Conservation (phyloP, 2,113 vertebrate genomes). For the Bungarus multicinctus region DNA sequence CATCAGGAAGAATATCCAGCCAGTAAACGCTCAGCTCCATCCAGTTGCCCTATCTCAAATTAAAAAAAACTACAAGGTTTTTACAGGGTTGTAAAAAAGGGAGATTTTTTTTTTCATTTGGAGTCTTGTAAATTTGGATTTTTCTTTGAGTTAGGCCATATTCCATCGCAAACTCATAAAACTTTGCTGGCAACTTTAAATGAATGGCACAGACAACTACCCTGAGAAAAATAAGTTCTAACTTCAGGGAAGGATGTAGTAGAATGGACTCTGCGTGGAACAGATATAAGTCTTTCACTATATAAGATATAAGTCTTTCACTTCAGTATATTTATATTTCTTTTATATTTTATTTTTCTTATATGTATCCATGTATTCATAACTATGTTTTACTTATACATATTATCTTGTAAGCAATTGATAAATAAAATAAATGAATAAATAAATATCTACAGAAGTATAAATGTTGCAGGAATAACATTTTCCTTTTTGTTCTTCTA, state of each 20-base stretch:
- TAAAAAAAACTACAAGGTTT: no score
- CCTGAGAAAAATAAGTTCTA: not conserved
- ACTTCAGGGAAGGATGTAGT: not conserved
- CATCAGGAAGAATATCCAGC: no score
- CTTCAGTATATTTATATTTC: no score
- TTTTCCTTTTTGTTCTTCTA: not conserved
- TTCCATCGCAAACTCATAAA: not conserved
- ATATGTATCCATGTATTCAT: no score
- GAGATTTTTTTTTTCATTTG: not conserved
- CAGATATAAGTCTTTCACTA: not conserved
- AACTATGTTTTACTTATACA: no score
- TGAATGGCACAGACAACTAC: not conserved
- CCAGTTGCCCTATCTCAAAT: no score
- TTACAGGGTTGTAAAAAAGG: no score
- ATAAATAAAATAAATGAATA: no score
- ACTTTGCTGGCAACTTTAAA: not conserved
- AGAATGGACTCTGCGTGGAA: not conserved
- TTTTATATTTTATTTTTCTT: no score
- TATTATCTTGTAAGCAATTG: no score
- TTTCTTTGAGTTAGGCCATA: not conserved
- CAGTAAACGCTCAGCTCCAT: no score
- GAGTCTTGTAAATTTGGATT: not conserved
- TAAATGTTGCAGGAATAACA: not conserved
- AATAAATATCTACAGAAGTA: not conserved
- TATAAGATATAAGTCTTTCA: no score